These are phyloP conservation scores for Phortica magna DNA, from an alignment of 2,888 invertebrate genomes.

Conservation along the genomic window DNA sequence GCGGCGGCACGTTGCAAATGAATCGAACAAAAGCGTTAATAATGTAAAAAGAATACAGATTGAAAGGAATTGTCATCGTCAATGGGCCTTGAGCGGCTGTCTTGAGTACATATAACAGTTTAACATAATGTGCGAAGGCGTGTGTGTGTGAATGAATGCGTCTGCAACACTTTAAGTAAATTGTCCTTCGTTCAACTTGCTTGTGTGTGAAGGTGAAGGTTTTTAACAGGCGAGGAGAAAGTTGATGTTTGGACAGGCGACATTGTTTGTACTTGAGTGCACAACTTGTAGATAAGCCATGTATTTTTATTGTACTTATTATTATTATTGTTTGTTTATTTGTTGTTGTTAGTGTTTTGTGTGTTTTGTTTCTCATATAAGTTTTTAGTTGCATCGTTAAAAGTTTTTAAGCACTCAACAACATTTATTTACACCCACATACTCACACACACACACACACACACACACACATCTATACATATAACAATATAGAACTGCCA, in stretches of 20 bases:
- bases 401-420: conserved; percentile 23
- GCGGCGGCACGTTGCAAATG: neutral
- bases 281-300: conserved; percentile 54
- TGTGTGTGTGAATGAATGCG: conserved; percentile 13
- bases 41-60: conserved; percentile 13
- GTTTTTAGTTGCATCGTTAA: conserved; percentile 30
- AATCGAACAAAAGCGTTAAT: neutral
- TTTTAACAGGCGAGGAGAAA: neutral
- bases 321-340: neutral
- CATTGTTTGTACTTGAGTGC: conserved; percentile 51
- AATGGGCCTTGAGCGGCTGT: conserved; percentile 12
- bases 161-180: conserved; percentile 35
- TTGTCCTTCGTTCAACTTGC: conserved; percentile 42
- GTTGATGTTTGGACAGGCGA: conserved; percentile 9
- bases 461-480: neutral
- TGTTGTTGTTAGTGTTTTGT: neutral
- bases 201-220: neutral
- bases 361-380: conserved; percentile 22
- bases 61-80: conserved; percentile 19
- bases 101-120: conserved; percentile 38
- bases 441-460: neutral
- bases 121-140: conserved; percentile 46
- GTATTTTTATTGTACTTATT: conserved; percentile 35
- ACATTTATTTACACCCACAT: neutral
- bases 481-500: neutral